phyloP scores from a whole-genome alignment of 2,888 invertebrate species.

The Torymus texanus region DNA sequence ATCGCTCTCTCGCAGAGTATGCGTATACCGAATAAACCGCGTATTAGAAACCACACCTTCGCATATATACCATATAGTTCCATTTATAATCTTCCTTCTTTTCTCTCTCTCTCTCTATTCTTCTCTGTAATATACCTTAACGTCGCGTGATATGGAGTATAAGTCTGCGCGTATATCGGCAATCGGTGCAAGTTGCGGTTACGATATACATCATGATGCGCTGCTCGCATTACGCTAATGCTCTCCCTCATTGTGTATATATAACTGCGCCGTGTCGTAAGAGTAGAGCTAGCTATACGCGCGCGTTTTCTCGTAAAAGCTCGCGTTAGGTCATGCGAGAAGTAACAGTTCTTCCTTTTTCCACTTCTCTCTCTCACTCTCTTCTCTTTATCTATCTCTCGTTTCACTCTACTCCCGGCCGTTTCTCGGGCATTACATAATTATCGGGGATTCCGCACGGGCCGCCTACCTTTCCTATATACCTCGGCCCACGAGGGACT shows the following conservation, averaged over 20 bases:
- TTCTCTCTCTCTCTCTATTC: background rate
- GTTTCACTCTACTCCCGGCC: background rate
- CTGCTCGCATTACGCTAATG: slow-evolving; percentile 31
- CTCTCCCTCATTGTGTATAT: background rate
- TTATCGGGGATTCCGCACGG: slow-evolving; percentile 15
- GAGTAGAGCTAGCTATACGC: background rate
- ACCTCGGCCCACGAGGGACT: background rate
- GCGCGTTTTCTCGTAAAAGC: slow-evolving; percentile 33
- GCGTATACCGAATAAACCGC: background rate
- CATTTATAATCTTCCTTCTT: too few relatives aligned
- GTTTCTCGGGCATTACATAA: slow-evolving; percentile 8
- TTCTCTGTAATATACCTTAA: too few relatives aligned
- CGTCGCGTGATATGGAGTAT: too few relatives aligned
- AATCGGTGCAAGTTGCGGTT: background rate
- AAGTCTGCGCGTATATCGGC: background rate
- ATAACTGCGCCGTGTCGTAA: background rate
- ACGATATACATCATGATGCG: slow-evolving; percentile 23
- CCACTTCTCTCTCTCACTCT: too few relatives aligned
- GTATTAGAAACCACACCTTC: background rate
- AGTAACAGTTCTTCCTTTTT: too few relatives aligned
- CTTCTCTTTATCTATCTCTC: too few relatives aligned
- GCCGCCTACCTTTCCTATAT: too few relatives aligned
- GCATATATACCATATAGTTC: background rate
- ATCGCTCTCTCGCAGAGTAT: background rate
- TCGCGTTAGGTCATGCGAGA: background rate